Conservation (phyloP, 2,113 vertebrate species). For the Clupea harengus region DNA sequence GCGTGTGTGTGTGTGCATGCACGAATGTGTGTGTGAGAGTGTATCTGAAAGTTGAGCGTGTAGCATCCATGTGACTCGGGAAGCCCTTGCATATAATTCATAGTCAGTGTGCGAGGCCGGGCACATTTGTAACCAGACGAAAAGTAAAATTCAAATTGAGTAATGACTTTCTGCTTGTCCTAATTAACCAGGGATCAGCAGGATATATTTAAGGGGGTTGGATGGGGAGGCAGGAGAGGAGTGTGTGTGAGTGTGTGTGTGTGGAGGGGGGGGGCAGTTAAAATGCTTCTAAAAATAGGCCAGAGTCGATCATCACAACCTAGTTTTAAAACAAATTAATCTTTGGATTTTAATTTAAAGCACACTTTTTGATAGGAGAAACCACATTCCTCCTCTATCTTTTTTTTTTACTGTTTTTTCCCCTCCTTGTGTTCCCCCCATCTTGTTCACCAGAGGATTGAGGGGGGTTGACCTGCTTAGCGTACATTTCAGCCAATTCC, state of each 20-base stretch:
- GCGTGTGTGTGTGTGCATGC: not conserved
- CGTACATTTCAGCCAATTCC: constrained; percentile 1
- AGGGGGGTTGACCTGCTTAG: constrained; percentile 27
- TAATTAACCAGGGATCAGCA: constrained; percentile 74
- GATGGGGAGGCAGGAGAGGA: not conserved
- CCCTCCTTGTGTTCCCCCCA: not conserved
- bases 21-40: constrained; percentile 12
- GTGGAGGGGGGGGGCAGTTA: constrained; percentile 49
- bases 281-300: constrained; percentile 78
- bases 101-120: constrained; percentile 64
- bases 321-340: constrained; percentile 77
- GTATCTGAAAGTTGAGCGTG: constrained; percentile 16
- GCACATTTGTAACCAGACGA: constrained; percentile 72
- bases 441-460: constrained; percentile 26
- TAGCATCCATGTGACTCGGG: not conserved
- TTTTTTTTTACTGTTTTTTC: not conserved
- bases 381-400: constrained; percentile 56
- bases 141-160: constrained; percentile 76
- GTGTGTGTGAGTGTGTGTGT: not conserved
- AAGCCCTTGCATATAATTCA: constrained; percentile 64
- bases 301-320: constrained; percentile 71
- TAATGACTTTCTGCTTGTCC: constrained; percentile 80
- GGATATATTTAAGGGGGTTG: constrained; percentile 62
- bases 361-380: constrained; percentile 61
- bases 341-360: constrained; percentile 81